Percentiles rank a stretch among this genome's conserved stretches.
These are phyloP conservation scores for Rhadinocentrus ornatus DNA, from an alignment of 2,797 vertebrate species.

Conservation along the genomic window DNA sequence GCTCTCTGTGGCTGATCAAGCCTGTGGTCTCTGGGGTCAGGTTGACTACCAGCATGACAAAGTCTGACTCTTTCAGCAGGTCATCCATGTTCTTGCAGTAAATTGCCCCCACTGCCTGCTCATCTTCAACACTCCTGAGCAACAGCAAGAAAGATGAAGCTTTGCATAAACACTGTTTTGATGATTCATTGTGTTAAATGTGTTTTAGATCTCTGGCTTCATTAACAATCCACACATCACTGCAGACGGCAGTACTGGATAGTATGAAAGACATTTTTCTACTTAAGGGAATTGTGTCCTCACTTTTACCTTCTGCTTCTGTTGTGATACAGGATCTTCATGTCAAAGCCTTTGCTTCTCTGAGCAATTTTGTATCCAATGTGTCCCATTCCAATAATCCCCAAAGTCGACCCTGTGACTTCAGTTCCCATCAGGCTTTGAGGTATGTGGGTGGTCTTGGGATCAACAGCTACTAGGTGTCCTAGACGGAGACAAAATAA, in stretches of 20 bases:
- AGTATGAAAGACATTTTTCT: not conserved
- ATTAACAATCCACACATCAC: not conserved
- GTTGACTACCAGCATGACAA: conserved; percentile 79
- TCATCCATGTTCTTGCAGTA: conserved; percentile 83
- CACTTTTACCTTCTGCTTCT: conserved; percentile 76
- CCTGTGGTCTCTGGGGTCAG: conserved; percentile 79
- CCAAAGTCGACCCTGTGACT: conserved; percentile 83
- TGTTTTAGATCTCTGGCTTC: not conserved
- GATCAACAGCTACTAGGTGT: conserved; percentile 38
- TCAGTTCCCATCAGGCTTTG: conserved; percentile 43
- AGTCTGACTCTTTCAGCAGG: conserved; percentile 84
- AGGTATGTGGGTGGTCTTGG: conserved; percentile 22
- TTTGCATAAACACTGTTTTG: not conserved
- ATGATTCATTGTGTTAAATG: not conserved
- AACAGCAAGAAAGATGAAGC: not conserved
- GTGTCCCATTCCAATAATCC: conserved; percentile 87
- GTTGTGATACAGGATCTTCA: conserved; percentile 89
- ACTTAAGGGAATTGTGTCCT: not conserved
- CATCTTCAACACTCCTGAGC: conserved; percentile 80
- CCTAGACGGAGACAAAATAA: conserved; percentile 32
- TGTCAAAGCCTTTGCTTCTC: conserved; percentile 85
- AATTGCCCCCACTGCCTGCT: conserved; percentile 77
- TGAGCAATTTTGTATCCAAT: conserved; percentile 84
- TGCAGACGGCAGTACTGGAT: not conserved
- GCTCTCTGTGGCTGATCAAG: conserved; percentile 81